These are phyloP conservation scores for Cherax quadricarinatus DNA, from an alignment of 1,140 invertebrate genomes.

Conservation along the genomic window DNA sequence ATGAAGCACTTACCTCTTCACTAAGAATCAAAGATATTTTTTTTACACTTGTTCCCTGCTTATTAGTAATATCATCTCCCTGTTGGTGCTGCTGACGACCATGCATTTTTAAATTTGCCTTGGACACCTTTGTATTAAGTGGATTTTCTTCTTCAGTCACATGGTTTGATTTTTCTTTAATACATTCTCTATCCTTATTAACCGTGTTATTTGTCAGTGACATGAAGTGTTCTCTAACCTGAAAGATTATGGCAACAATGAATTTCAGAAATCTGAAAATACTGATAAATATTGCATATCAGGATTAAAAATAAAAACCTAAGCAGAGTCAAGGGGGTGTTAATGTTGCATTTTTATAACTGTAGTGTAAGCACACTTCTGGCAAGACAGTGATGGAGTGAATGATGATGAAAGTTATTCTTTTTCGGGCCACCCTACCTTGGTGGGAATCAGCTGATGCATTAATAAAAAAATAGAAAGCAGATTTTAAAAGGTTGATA, in stretches of 20 bases:
- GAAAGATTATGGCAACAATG: background rate
- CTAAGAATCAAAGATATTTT: background rate
- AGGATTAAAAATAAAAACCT: no score
- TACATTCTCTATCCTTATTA: background rate
- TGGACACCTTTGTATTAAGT: background rate
- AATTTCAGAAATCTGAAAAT: no score
- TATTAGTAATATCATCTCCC: background rate
- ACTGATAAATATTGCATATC: no score
- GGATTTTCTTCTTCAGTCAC: background rate
- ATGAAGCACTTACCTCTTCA: background rate
- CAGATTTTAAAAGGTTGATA: no score
- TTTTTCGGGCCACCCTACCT: no score
- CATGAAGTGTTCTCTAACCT: constrained; percentile 54
- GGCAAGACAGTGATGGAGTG: no score
- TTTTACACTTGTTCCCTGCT: background rate
- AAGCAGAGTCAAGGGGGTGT: no score
- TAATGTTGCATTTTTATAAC: no score
- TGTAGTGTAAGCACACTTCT: no score
- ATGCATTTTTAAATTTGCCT: background rate
- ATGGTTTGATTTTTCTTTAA: background rate
- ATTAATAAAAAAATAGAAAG: no score
- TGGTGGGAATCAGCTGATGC: no score
- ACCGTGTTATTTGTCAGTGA: constrained; percentile 30
- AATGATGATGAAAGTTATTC: no score
- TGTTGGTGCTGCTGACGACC: background rate